Evolutionary conservation across 1,140 invertebrate species (phyloP).

Genomic region (Acromyrmex charruanus): DNA sequence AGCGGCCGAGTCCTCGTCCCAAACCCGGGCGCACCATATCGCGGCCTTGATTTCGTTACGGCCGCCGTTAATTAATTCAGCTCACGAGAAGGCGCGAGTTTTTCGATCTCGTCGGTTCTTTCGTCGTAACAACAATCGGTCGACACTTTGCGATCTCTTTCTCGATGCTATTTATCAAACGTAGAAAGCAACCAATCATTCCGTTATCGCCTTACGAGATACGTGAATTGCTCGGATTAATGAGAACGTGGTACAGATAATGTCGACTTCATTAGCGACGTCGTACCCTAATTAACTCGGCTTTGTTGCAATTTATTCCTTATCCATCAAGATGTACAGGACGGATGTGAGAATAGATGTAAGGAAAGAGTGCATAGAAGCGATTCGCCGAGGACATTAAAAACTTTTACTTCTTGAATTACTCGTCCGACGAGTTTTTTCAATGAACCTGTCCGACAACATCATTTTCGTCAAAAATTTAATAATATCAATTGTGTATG

Average conservation of each 20-base stretch:
- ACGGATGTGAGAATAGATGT: slow-evolving; percentile 4
- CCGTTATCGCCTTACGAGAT: slow-evolving; percentile 16
- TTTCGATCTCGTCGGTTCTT: slow-evolving; percentile 34
- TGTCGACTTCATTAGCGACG: not conserved
- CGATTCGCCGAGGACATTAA: not conserved
- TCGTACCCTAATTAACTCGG: slow-evolving; percentile 30
- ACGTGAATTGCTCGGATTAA: slow-evolving; percentile 16
- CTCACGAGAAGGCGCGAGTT: slow-evolving; percentile 35
- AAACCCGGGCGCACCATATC: slow-evolving; percentile 8
- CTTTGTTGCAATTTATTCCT: not conserved
- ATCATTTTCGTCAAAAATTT: slow-evolving; percentile 55
- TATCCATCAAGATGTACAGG: too few species aligned
- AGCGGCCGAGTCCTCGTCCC: slow-evolving; percentile 49
- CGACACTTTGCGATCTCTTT: slow-evolving; percentile 1
- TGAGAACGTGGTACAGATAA: slow-evolving; percentile 24
- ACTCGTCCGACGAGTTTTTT: slow-evolving; percentile 40
- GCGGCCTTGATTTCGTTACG: slow-evolving; percentile 59
- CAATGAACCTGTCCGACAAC: slow-evolving; percentile 36
- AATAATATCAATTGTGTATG: slow-evolving; percentile 38
- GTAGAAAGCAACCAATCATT: slow-evolving; percentile 42
- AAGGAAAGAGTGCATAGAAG: not conserved
- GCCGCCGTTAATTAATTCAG: slow-evolving; percentile 65
- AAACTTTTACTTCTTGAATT: slow-evolving; percentile 40
- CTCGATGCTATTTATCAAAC: slow-evolving; percentile 18
- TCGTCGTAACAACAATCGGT: slow-evolving; percentile 10